phyloP scores from a whole-genome alignment of 2,797 vertebrate species.

The Rhinoraja longicauda region DNA sequence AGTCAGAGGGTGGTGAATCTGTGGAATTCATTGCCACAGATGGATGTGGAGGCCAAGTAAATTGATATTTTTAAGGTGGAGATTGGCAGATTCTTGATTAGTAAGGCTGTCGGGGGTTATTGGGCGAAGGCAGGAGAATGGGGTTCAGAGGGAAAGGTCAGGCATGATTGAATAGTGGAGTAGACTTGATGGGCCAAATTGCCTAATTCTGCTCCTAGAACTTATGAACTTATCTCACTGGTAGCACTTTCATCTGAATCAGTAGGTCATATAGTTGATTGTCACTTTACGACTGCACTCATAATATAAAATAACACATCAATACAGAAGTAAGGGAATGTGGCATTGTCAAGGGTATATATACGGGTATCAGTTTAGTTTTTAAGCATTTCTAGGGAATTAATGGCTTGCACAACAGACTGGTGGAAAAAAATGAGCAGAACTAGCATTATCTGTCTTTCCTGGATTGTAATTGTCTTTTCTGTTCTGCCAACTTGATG shows the following conservation, averaged over 20 bases:
- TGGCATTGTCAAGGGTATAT: background rate
- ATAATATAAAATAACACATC: background rate
- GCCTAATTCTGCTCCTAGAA: too few species aligned
- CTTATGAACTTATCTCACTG: background rate
- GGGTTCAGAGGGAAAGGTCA: too few species aligned
- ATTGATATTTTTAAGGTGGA: too few species aligned
- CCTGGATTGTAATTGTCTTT: background rate
- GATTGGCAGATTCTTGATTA: too few species aligned
- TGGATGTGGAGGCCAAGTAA: too few species aligned
- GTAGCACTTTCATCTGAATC: background rate
- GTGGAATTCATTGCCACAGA: too few species aligned
- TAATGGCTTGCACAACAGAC: background rate
- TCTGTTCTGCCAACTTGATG: background rate
- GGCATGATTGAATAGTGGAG: too few species aligned
- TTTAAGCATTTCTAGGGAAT: background rate
- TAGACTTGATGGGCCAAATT: too few species aligned
- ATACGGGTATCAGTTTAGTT: background rate
- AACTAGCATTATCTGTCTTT: background rate
- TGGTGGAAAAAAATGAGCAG: background rate
- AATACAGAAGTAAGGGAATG: background rate
- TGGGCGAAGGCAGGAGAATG: too few species aligned
- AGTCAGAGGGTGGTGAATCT: too few species aligned
- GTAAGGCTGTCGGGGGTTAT: too few species aligned
- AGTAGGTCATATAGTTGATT: background rate
- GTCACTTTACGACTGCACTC: background rate